Percentiles rank a stretch among this genome's conserved stretches.
These are phyloP conservation scores for Phoenicopterus ruber DNA, from an alignment of 2,113 vertebrate species.

Conservation along the genomic window DNA sequence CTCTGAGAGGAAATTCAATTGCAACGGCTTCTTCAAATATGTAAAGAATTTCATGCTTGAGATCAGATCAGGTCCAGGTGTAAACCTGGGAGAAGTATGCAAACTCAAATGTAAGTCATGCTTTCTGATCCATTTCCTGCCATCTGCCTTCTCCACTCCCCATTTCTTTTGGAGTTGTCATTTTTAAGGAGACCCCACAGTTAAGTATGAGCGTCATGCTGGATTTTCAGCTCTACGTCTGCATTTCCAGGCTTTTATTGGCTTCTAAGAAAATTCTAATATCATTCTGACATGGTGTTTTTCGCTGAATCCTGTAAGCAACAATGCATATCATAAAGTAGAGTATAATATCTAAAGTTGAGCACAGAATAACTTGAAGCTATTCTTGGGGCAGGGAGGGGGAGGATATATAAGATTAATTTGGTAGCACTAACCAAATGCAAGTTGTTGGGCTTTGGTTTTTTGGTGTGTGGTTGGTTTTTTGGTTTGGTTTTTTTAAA, in stretches of 20 bases:
- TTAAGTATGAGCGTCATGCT: neutral
- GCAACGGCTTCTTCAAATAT: neutral
- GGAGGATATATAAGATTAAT: neutral
- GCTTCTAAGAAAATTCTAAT: neutral
- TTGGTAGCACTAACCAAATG: conserved; percentile 12
- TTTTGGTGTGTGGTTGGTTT: neutral
- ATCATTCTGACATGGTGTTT: neutral
- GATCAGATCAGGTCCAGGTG: neutral
- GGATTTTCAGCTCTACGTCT: neutral
- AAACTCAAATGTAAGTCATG: neutral
- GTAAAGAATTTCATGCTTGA: neutral
- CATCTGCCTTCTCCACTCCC: neutral
- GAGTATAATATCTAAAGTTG: neutral
- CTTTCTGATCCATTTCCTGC: neutral
- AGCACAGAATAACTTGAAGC: neutral
- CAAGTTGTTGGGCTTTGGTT: conserved; percentile 23
- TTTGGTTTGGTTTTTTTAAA: conserved; percentile 41
- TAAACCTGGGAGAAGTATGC: neutral
- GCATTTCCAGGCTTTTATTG: neutral
- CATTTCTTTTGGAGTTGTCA: neutral
- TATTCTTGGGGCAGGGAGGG: neutral
- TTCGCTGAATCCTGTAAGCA: neutral
- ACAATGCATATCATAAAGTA: neutral
- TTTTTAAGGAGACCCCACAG: neutral
- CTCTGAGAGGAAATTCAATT: neutral